Evolutionary conservation across 2,888 invertebrate genomes (phyloP).

Genomic region (Caenorhabditis afra): DNA sequence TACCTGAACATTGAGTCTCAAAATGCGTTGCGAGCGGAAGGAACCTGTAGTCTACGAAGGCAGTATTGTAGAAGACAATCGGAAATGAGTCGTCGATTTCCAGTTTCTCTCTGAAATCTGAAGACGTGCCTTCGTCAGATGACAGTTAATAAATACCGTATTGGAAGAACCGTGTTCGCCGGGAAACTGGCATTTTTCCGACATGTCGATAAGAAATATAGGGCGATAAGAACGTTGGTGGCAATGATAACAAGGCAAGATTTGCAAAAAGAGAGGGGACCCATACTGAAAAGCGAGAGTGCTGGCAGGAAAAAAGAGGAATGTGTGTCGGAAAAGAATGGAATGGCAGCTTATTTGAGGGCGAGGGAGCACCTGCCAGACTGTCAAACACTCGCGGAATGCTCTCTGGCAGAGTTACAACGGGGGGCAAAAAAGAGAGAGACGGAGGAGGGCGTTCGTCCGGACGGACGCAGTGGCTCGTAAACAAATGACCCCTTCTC

Average conservation of each 20-base stretch:
- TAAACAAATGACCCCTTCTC: constrained; percentile 17
- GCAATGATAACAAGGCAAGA: constrained; percentile 44
- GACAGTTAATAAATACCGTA: constrained; percentile 33
- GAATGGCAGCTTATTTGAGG: constrained; percentile 37
- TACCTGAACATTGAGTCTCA: constrained; percentile 17
- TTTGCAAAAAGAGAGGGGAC: constrained; percentile 28
- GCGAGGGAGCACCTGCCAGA: constrained; percentile 34
- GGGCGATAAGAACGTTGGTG: constrained; percentile 30
- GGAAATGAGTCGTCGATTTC: constrained; percentile 38
- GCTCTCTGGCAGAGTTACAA: neutral
- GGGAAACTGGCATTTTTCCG: neutral
- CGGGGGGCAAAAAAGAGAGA: neutral
- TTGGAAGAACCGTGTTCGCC: constrained; percentile 27
- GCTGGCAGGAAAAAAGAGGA: neutral
- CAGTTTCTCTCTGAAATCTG: constrained; percentile 37
- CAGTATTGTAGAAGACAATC: constrained; percentile 42
- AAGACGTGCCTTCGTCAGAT: too few relatives aligned
- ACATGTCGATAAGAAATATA: constrained; percentile 39
- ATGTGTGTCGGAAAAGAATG: neutral
- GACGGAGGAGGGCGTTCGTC: neutral
- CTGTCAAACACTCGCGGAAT: constrained; percentile 25
- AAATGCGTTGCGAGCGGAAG: too few relatives aligned
- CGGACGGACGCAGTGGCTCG: constrained; percentile 3
- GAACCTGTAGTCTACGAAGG: constrained; percentile 42
- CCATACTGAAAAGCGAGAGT: constrained; percentile 27